These are phyloP conservation scores for Mellilla xanthometata DNA, from an alignment of 2,888 invertebrate genomes.

Conservation along the genomic window DNA sequence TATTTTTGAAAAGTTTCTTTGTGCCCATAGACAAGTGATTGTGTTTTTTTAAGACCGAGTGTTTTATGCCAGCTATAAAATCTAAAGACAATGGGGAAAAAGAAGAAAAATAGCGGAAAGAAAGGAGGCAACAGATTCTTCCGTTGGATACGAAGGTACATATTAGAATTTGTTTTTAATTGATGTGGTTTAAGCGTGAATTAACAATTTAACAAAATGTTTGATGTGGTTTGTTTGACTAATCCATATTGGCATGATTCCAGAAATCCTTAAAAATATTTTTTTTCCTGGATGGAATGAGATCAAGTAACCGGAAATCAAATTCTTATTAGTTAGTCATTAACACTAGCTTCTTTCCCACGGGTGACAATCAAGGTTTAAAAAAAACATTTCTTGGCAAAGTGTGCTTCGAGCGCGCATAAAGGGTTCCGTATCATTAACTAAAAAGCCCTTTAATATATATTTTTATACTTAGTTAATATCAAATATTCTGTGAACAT, in stretches of 20 bases:
- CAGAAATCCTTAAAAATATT: not conserved
- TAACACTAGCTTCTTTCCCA: too few species aligned
- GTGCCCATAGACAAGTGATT: constrained; percentile 44
- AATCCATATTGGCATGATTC: constrained; percentile 10
- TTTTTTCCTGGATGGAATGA: too few species aligned
- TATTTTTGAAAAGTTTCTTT: constrained; percentile 35
- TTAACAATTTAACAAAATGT: constrained; percentile 24
- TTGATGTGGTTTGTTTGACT: constrained; percentile 10
- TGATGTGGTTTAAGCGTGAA: constrained; percentile 25
- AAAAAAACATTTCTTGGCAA: too few species aligned
- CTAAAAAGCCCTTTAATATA: too few species aligned
- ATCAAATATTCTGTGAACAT: too few species aligned
- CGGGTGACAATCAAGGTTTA: too few species aligned
- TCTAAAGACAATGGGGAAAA: constrained; percentile 65
- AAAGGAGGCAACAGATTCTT: constrained; percentile 71
- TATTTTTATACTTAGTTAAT: too few species aligned
- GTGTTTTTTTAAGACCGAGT: constrained; percentile 41
- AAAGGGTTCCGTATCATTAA: too few species aligned
- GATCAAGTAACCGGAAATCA: too few species aligned
- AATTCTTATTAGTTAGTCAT: too few species aligned
- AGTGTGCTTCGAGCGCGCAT: too few species aligned
- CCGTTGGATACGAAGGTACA: constrained; percentile 76
- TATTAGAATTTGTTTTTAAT: not conserved
- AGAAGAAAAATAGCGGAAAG: constrained; percentile 70
- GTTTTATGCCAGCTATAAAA: constrained; percentile 43